These are phyloP conservation scores for Eilema griseolum DNA, from an alignment of 2,888 invertebrate genomes.

Conservation along the genomic window DNA sequence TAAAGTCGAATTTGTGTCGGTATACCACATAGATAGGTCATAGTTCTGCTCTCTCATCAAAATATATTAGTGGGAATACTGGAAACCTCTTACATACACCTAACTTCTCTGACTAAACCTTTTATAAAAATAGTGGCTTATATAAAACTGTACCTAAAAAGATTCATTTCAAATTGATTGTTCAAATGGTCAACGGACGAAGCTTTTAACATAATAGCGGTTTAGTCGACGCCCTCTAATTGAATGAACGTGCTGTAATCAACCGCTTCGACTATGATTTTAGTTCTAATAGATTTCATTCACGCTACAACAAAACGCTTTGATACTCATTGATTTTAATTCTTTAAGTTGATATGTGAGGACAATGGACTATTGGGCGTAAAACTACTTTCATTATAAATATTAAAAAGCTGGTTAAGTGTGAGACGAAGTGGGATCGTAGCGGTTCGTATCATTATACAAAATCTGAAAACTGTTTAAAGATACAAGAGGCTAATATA, in stretches of 20 bases:
- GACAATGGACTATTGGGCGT: constrained; percentile 4
- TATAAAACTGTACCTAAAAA: background rate
- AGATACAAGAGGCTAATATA: no score
- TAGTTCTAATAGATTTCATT: constrained; percentile 67
- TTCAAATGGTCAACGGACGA: constrained; percentile 32
- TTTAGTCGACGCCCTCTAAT: constrained; percentile 63
- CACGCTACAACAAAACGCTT: constrained; percentile 59
- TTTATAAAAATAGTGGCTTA: background rate
- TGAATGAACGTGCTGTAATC: constrained; percentile 69
- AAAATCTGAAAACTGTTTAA: no score
- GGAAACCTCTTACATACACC: no score
- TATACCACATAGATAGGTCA: no score
- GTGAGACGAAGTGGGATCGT: background rate
- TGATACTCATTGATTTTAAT: constrained; percentile 55
- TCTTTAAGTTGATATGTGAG: constrained; percentile 19
- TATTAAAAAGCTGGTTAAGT: background rate
- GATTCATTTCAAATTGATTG: constrained; percentile 22
- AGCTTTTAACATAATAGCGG: constrained; percentile 61
- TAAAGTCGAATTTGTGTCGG: no score
- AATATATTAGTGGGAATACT: no score
- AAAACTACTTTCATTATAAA: background rate
- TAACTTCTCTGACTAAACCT: no score
- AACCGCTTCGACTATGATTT: constrained; percentile 62
- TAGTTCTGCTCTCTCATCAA: no score
- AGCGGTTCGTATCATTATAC: background rate